Conservation (phyloP, 2,113 vertebrate genomes). For the Ailuropoda melanoleuca region DNA sequence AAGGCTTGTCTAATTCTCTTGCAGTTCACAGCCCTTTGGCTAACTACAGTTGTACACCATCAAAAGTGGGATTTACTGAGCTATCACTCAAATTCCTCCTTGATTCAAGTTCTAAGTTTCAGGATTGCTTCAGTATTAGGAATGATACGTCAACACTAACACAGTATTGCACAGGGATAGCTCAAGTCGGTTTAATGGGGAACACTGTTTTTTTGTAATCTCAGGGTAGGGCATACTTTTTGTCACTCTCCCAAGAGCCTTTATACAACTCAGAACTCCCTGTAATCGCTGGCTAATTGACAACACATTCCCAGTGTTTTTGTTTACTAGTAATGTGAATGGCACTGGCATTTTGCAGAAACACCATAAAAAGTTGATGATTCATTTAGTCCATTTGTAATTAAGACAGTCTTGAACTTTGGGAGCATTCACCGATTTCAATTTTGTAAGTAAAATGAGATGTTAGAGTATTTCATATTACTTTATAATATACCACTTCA, state of each 20-base stretch:
- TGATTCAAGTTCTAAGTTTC: slow-evolving; percentile 42
- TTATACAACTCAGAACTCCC: background rate
- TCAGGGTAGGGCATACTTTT: background rate
- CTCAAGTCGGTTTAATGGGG: background rate
- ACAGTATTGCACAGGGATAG: background rate
- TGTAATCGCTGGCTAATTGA: background rate
- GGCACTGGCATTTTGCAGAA: background rate
- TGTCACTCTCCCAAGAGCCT: background rate
- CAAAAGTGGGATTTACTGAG: slow-evolving; percentile 19
- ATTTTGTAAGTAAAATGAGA: background rate
- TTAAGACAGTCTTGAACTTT: background rate
- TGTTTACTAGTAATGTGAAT: background rate
- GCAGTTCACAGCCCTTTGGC: background rate
- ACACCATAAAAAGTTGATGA: background rate
- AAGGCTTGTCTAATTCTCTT: slow-evolving; percentile 20
- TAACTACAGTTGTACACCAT: background rate
- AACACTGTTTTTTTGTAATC: background rate
- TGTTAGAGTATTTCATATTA: background rate
- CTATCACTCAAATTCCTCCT: slow-evolving; percentile 34
- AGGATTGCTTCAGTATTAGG: background rate
- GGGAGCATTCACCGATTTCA: background rate
- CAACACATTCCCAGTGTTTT: background rate
- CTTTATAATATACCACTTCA: background rate
- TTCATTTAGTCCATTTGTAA: background rate
- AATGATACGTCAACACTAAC: background rate